Base-by-base conservation (phyloP, 1,140 invertebrate genomes). In the Dryas iulia region DNA sequence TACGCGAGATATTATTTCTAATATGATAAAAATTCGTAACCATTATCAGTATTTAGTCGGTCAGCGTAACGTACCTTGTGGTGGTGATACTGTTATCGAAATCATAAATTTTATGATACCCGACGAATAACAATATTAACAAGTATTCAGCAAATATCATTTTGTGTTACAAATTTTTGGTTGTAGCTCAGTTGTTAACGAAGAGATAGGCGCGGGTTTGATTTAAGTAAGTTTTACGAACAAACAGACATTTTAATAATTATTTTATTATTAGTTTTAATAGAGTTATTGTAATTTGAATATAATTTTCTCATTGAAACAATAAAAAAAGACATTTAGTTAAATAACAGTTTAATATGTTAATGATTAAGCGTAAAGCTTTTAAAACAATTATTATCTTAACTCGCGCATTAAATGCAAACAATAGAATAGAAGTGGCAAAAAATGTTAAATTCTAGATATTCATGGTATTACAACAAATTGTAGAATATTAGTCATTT, bases 51-150 rank as follows among this genome's bases (percentile, higher is more conserved):
- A 7, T 12, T 47, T 47, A 47, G 39, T 47, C 39, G 39, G 39
- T 47, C 39, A 47, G 39, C 39, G 39, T 21, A 39, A 47, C 39
- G 39, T 21, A 47, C 39, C 39, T 47, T 47, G 39, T n/a, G 39
- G 39, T 47, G 18, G 39, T 18, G 39, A 47, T 47, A 47, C 6
- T 18, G 39, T 47, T 47, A 47, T 47, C 39, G n/a, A 47, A 47
- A 47, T 21, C 39, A 21, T 47, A 47, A 47, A 47, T 47, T 47
- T 47, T 47, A 47, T 47, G 39, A 47, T 47, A 47, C 39, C 39
- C 39, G 8, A 10, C 39, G 18, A 47, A 47, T 3, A 47, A 10
- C 39, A 47, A 47, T 47, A 47, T 47, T 47, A 47, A 47, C 7
- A 47, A 10, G 39, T 18, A 18, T 47, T 21, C 39, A 47, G 39